phyloP scores from a whole-genome alignment of 1,140 invertebrate species.

The Drosophila tsacasi region DNA sequence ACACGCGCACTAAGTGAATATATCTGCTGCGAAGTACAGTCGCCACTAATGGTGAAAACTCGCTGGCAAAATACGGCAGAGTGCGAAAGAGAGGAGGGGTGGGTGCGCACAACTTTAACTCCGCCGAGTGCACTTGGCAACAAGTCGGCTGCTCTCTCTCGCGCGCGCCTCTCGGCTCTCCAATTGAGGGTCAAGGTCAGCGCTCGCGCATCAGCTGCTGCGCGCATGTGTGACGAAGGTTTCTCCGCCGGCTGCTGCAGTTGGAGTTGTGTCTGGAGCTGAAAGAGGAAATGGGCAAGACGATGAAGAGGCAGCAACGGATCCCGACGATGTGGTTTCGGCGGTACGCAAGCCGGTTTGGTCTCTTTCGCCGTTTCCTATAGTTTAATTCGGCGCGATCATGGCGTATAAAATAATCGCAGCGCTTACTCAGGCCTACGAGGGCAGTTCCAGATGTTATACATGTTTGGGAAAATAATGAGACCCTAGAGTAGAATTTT shows the following conservation, averaged over 20 bases:
- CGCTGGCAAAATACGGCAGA: slow-evolving; percentile 44
- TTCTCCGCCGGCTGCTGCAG: slow-evolving; percentile 17
- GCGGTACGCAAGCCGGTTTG: slow-evolving; percentile 24
- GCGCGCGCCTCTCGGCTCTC: slow-evolving; percentile 26
- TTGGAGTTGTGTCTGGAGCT: slow-evolving; percentile 31
- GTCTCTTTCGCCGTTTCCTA: slow-evolving; percentile 19
- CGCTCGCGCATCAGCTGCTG: slow-evolving; percentile 74
- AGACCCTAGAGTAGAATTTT: not conserved
- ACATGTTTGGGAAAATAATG: not conserved
- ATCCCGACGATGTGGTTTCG: slow-evolving; percentile 11
- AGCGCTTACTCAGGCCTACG: slow-evolving; percentile 27
- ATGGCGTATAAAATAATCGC: slow-evolving; percentile 29
- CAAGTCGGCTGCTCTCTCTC: slow-evolving; percentile 50
- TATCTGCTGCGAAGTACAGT: slow-evolving; percentile 64
- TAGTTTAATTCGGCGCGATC: slow-evolving; percentile 31
- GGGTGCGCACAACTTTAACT: slow-evolving; percentile 59
- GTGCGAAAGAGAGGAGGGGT: slow-evolving; percentile 11
- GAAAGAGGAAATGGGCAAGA: slow-evolving; percentile 10
- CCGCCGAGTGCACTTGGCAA: slow-evolving; percentile 75
- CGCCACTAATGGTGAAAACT: slow-evolving; percentile 77
- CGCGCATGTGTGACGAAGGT: slow-evolving; percentile 66
- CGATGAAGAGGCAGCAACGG: slow-evolving; percentile 5
- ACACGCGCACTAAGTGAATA: slow-evolving; percentile 41
- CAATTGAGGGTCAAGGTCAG: slow-evolving; percentile 82
- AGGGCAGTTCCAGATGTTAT: slow-evolving; percentile 14